Conservation (phyloP, 37 sponge, comb jelly and placozoan genomes). For the Beroe forskalii region DNA sequence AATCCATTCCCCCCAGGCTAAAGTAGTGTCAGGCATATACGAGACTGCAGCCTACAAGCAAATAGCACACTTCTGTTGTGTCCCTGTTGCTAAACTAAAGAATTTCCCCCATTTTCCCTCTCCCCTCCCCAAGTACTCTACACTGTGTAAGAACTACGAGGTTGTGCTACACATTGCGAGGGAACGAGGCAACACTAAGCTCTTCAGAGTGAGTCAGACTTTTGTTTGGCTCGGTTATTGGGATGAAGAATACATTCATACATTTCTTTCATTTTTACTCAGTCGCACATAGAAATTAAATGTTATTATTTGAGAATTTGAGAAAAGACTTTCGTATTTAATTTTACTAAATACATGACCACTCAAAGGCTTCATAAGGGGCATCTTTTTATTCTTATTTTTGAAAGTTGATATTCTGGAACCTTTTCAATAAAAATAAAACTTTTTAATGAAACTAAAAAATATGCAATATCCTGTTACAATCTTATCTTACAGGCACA, state of each 20-base stretch:
- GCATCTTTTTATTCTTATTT: too few species aligned
- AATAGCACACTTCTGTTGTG: background rate
- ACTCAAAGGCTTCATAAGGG: too few species aligned
- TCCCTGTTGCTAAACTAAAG: background rate
- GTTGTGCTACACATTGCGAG: background rate
- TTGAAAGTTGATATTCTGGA: too few species aligned
- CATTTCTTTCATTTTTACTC: background rate
- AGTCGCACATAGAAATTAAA: background rate
- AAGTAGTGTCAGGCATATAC: background rate
- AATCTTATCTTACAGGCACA: too few species aligned
- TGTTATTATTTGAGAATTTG: background rate
- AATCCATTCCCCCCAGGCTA: background rate
- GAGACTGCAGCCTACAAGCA: background rate
- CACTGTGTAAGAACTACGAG: conserved; percentile 22
- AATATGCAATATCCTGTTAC: too few species aligned
- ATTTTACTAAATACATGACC: too few species aligned
- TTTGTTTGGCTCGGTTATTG: background rate
- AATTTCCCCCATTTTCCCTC: conserved; percentile 1
- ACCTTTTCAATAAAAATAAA: too few species aligned
- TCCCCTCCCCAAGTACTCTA: background rate
- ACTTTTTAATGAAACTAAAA: too few species aligned
- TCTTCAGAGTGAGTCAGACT: background rate
- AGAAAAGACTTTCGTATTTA: too few species aligned
- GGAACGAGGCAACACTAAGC: background rate
- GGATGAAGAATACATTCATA: background rate